phyloP scores from a whole-genome alignment of 2,113 vertebrate species.

The Rhinoderma darwinii region DNA sequence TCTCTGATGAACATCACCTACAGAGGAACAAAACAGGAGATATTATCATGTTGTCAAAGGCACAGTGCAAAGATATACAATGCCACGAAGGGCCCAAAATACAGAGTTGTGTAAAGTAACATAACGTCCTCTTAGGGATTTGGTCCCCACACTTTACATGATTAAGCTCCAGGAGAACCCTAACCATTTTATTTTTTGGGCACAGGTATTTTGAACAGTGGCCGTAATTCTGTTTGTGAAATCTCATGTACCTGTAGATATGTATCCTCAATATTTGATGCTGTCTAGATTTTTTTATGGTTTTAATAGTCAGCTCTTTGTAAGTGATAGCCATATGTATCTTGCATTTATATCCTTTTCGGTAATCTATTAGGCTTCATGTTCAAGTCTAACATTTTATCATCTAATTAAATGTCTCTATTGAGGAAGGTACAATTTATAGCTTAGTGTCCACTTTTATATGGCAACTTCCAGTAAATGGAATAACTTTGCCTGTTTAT shows the following conservation, averaged over 20 bases:
- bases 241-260: neutral
- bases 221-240: neutral
- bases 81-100: too few species aligned
- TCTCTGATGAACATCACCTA: too few species aligned
- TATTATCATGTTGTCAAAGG: too few species aligned
- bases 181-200: too few species aligned
- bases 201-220: too few species aligned
- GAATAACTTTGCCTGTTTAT: slow-evolving; percentile 13
- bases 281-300: neutral
- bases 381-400: neutral
- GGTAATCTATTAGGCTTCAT: neutral
- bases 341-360: neutral
- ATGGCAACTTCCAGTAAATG: slow-evolving; percentile 12
- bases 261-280: neutral
- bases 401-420: slow-evolving; percentile 15
- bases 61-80: too few species aligned
- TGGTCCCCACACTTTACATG: too few species aligned
- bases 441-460: slow-evolving; percentile 8
- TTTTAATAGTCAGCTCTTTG: too few species aligned
- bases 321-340: neutral
- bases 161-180: too few species aligned
- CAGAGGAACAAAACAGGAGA: too few species aligned
- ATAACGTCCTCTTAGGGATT: too few species aligned
- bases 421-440: neutral
- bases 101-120: too few species aligned